Evolutionary conservation across 1,140 invertebrate genomes (phyloP), one percentile per base, ranked within the genome.

Genomic region (Hylaeus anthracinus): DNA sequence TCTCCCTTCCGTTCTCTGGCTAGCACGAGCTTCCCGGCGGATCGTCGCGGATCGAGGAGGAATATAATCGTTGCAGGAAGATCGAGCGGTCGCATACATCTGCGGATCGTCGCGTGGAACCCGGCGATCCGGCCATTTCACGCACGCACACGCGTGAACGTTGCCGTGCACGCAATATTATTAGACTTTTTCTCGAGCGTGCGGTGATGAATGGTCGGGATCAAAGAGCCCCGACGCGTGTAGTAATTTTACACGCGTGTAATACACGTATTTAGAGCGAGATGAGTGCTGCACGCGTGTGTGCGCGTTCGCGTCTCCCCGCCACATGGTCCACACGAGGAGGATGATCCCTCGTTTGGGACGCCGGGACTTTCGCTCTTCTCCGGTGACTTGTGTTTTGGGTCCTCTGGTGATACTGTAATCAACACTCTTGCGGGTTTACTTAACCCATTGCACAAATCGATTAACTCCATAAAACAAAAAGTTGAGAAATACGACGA

Each of bases 181-280:
- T 93, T 93, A 92, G 91, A 90, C 88, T 90, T 92, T 93, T 93
- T 93, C 91, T 91, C 89, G 53, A 70, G 88, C 89, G 84, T 88
- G 85, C 87, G 87, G 87, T 93, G 92, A 93, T 93, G 91, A 93
- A 93, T 93, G 90, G 89, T 81, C 69, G 78, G 92, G 92, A 93
- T 93, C 92, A 93, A 93, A 93, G 91, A 78, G 56, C 72, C 51
- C 88, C 92, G 89, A 87, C 87, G 85, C 79, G 80, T 89, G 89
- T 88, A 91, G 90, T 92, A 90, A 90, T 89, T 93, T 93, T 93
- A 92, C 93, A 92, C 92, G 91, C 92, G 89, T 93, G 92, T 93
- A 93, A 90, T 93, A 93, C 92, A 93, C 89, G 90, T 91, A 92
- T 93, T 90, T 88, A 86, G 14, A 88, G 82, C 80, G 72, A 79